Conservation (phyloP, 2,888 invertebrate genomes). For the Agrotis clavis region DNA sequence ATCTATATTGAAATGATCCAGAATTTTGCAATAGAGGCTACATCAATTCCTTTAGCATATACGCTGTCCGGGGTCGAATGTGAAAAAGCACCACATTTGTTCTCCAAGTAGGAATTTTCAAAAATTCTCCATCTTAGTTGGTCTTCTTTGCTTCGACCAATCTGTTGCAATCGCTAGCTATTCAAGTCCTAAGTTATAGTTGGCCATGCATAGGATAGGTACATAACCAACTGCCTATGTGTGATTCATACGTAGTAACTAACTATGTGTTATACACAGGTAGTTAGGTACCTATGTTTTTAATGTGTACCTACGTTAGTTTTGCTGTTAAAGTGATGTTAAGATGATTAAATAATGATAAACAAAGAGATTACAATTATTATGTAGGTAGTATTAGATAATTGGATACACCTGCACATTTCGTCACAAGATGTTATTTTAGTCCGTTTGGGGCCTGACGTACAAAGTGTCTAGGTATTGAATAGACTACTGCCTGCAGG, state of each 20-base stretch:
- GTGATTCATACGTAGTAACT: too few species aligned
- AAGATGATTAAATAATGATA: slow-evolving; percentile 41
- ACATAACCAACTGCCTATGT: background rate
- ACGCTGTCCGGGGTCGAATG: too few species aligned
- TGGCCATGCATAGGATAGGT: background rate
- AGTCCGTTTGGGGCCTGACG: background rate
- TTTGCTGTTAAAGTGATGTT: background rate
- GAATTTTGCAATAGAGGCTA: too few species aligned
- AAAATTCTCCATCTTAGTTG: background rate
- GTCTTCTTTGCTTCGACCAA: background rate
- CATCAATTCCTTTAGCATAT: background rate
- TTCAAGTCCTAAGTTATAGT: background rate
- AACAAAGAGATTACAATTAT: slow-evolving; percentile 34
- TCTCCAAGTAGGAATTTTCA: background rate
- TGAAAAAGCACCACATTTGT: background rate
- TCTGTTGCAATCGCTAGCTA: background rate
- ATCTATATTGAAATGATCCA: too few species aligned
- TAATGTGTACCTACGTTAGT: background rate
- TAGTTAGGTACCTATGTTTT: background rate
- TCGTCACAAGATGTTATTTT: background rate
- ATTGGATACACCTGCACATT: slow-evolving; percentile 17
- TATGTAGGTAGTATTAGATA: slow-evolving; percentile 23
- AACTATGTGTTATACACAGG: background rate
- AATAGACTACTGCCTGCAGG: background rate
- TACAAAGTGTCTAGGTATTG: background rate